These are phyloP conservation scores for Morone saxatilis DNA, from an alignment of 2,113 vertebrate genomes.

Conservation along the genomic window DNA sequence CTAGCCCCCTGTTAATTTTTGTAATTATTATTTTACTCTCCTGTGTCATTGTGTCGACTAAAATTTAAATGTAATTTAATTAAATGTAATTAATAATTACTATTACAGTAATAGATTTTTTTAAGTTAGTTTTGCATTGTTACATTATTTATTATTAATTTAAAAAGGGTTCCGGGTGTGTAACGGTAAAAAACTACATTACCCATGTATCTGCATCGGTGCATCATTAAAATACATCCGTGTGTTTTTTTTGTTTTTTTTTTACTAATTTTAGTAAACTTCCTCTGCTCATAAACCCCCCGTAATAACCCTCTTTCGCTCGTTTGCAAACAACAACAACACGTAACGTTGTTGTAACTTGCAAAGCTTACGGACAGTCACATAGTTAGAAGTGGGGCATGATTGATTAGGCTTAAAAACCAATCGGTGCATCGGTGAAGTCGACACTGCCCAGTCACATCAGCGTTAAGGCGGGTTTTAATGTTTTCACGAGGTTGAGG, in stretches of 20 bases:
- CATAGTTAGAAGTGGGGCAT: neutral
- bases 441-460: constrained; percentile 49
- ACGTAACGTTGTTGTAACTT: too few species aligned
- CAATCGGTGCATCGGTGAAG: constrained; percentile 29
- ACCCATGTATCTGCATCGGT: constrained; percentile 45
- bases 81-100: too few species aligned
- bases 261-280: too few species aligned
- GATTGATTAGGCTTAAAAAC: constrained; percentile 24
- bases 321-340: neutral
- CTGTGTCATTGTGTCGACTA: too few species aligned
- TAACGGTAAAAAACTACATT: constrained; percentile 21
- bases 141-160: too few species aligned
- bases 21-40: too few species aligned
- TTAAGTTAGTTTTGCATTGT: too few species aligned
- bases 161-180: constrained; percentile 8
- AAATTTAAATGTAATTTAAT: too few species aligned
- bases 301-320: neutral
- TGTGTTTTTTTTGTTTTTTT: neutral
- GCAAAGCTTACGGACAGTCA: too few species aligned
- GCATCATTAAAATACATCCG: constrained; percentile 34
- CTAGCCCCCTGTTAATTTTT: too few species aligned
- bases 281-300: too few species aligned
- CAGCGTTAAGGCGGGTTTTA: constrained; percentile 39
- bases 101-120: too few species aligned
- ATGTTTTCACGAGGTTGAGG: constrained; percentile 25